phyloP scores from a whole-genome alignment of 2,113 vertebrate genomes.

The Anguilla japonica region DNA sequence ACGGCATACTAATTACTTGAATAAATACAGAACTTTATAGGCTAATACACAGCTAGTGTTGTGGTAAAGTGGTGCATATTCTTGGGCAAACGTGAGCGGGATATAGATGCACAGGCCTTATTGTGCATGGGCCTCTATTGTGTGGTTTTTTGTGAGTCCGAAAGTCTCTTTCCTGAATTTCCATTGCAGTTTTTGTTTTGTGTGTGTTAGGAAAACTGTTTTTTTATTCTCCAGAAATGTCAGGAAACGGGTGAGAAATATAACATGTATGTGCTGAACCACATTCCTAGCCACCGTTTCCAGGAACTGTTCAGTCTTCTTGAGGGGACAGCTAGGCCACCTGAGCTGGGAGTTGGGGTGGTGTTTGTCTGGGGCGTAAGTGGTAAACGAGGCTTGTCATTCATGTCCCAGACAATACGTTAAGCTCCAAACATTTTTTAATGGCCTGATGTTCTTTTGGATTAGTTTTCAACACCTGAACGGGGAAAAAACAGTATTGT shows the following conservation, averaged over 20 bases:
- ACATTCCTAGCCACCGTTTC: constrained; percentile 41
- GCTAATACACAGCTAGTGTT: not conserved
- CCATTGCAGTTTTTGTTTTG: not conserved
- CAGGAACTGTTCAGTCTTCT: constrained; percentile 35
- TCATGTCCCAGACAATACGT: not conserved
- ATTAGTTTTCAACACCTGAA: no score
- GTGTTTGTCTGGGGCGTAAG: not conserved
- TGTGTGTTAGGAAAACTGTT: not conserved
- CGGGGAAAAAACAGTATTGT: not conserved
- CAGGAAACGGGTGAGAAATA: constrained; percentile 64
- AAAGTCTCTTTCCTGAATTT: not conserved
- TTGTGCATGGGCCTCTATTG: not conserved
- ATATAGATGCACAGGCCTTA: not conserved
- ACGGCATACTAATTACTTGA: not conserved
- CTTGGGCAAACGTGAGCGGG: no score
- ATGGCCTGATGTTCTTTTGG: not conserved
- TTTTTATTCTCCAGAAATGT: constrained; percentile 17
- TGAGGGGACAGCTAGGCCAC: not conserved
- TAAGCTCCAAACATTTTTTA: not conserved
- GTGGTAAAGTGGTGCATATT: no score
- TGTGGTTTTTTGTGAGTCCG: not conserved
- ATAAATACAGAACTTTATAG: no score
- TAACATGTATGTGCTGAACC: constrained; percentile 53
- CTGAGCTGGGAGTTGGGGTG: not conserved
- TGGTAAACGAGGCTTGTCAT: not conserved